Evolutionary conservation across 2,888 invertebrate species (phyloP).

Genomic region (Toxonevra muliebris): DNA sequence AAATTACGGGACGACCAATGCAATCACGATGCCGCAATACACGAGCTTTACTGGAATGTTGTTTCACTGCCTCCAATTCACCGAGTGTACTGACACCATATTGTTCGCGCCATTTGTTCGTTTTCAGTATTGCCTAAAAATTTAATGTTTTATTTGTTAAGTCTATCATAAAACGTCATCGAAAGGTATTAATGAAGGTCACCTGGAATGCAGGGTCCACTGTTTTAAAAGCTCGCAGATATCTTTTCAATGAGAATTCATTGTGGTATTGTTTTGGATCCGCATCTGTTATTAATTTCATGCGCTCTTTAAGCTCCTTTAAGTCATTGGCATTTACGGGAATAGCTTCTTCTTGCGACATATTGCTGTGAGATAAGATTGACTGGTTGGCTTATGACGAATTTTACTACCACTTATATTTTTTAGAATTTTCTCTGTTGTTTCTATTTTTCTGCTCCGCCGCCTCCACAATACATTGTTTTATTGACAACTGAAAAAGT

Average conservation of each 20-base stretch:
- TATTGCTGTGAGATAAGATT: slow-evolving; percentile 45
- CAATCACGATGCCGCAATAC: slow-evolving; percentile 78
- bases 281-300: slow-evolving; percentile 77
- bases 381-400: too few relatives aligned
- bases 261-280: slow-evolving; percentile 80
- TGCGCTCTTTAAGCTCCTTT: slow-evolving; percentile 74
- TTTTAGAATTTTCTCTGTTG: not conserved
- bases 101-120: slow-evolving; percentile 81
- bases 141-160: not conserved
- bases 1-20: slow-evolving; percentile 78
- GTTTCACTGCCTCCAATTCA: slow-evolving; percentile 67
- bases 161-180: too few relatives aligned
- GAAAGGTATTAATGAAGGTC: slow-evolving; percentile 38
- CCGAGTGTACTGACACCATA: slow-evolving; percentile 74
- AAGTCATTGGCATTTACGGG: slow-evolving; percentile 73
- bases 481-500: too few relatives aligned
- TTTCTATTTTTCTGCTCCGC: too few relatives aligned
- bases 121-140: slow-evolving; percentile 76
- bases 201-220: slow-evolving; percentile 81
- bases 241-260: slow-evolving; percentile 76
- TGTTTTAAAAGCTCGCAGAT: slow-evolving; percentile 78
- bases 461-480: too few relatives aligned
- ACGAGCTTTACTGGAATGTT: slow-evolving; percentile 73
- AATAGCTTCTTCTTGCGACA: slow-evolving; percentile 59
- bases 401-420: not conserved